Percentiles rank a stretch among this genome's conserved stretches.
Conservation (phyloP, 2,797 vertebrate genomes). For the Anas bahamensis region DNA sequence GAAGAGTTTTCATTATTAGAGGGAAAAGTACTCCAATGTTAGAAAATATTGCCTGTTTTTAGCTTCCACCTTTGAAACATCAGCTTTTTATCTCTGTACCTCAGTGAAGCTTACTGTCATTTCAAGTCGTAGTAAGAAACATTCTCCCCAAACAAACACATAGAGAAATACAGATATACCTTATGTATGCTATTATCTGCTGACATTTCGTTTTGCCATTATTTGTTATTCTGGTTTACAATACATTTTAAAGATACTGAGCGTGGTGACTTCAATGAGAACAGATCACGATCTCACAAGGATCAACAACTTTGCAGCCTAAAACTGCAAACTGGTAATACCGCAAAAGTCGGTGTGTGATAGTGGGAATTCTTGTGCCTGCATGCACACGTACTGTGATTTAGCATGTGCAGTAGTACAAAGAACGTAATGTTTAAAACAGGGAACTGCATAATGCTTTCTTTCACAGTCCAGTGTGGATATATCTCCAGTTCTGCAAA, state of each 20-base stretch:
- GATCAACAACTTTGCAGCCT: not conserved
- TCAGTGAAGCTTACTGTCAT: not conserved
- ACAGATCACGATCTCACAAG: not conserved
- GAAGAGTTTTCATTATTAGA: not conserved
- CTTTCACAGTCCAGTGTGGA: not conserved
- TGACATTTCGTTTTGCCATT: not conserved
- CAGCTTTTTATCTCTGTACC: not conserved
- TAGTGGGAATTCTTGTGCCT: not conserved
- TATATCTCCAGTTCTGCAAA: not conserved
- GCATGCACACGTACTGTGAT: not conserved
- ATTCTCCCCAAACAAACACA: not conserved
- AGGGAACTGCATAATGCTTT: not conserved
- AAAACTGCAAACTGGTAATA: not conserved
- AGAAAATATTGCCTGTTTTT: not conserved
- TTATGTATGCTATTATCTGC: not conserved
- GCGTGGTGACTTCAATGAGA: not conserved
- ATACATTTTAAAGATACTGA: not conserved
- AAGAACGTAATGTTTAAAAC: not conserved
- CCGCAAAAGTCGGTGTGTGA: not conserved
- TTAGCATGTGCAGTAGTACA: not conserved
- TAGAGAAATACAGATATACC: not conserved
- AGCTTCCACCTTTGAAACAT: not conserved
- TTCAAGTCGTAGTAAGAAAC: not conserved
- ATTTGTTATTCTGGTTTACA: not conserved
- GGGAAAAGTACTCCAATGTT: not conserved